Evolutionary conservation across 2,113 vertebrate species (phyloP).

Genomic region (Platysternon megacephalum): DNA sequence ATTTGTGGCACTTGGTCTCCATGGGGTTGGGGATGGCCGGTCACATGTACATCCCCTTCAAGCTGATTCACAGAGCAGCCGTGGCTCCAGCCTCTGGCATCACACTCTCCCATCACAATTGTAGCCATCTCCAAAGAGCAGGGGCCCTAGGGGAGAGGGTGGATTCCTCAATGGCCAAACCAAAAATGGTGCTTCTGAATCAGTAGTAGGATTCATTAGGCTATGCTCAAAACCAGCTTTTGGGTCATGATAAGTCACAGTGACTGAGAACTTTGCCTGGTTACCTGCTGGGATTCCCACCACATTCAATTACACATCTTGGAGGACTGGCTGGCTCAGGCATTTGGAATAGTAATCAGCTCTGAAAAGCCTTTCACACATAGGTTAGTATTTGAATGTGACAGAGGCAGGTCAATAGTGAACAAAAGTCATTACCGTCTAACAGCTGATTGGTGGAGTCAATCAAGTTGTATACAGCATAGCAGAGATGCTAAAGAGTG

Average conservation of each 20-base stretch:
- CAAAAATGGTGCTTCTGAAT: not conserved
- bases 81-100: not conserved
- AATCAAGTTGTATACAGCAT: slow-evolving; percentile 18
- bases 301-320: not conserved
- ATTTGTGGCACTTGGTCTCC: not conserved
- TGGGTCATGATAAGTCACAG: not conserved
- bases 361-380: not conserved
- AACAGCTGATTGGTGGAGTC: not conserved
- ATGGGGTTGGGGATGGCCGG: not conserved
- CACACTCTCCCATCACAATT: not conserved
- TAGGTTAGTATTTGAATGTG: not conserved
- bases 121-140: not conserved
- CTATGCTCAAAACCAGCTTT: not conserved
- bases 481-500: slow-evolving; percentile 9
- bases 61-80: not conserved
- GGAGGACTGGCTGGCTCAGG: not conserved
- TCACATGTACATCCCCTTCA: not conserved
- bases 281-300: not conserved
- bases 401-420: not conserved
- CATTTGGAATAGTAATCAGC: not conserved
- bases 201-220: not conserved
- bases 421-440: slow-evolving; percentile 6
- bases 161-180: not conserved
- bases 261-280: not conserved
- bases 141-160: not conserved